Evolutionary conservation across 2,797 vertebrate genomes (phyloP).

Genomic region (Hylomyscus alleni): DNA sequence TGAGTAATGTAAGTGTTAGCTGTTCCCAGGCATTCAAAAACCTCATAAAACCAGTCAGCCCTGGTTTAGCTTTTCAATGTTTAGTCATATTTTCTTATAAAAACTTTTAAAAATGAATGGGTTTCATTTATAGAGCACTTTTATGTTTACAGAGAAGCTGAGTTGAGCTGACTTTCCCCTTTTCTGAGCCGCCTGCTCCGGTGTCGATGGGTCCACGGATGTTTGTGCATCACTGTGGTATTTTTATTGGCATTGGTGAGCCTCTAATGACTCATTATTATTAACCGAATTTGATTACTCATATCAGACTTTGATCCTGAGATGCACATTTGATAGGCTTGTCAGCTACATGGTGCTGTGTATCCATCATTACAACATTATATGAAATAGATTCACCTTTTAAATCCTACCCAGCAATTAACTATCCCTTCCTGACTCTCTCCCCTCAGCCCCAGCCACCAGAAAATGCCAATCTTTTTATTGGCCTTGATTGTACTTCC

Average conservation of each 20-base stretch:
- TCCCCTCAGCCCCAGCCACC: neutral
- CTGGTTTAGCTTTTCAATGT: neutral
- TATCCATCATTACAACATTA: neutral
- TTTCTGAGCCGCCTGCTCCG: accelerated
- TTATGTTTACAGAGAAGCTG: neutral
- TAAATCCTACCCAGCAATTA: neutral
- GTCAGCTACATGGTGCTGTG: neutral
- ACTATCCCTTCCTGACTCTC: neutral
- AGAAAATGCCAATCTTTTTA: neutral
- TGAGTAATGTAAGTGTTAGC: neutral
- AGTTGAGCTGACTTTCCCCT: neutral
- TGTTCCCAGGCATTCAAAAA: neutral
- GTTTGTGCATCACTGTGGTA: neutral
- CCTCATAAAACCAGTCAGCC: neutral
- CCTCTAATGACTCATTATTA: neutral
- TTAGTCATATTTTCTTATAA: neutral
- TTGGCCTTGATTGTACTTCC: neutral
- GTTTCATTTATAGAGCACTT: slow-evolving; percentile 15
- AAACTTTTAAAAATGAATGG: slow-evolving; percentile 8
- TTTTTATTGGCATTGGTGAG: neutral
- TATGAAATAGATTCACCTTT: neutral
- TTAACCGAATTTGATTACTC: neutral
- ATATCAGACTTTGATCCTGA: neutral
- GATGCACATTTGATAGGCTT: neutral
- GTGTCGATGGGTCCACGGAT: no score